Evolutionary conservation across 1,140 invertebrate species (phyloP), one percentile per base, ranked within the genome.

Genomic region (Archivesica marissinica): DNA sequence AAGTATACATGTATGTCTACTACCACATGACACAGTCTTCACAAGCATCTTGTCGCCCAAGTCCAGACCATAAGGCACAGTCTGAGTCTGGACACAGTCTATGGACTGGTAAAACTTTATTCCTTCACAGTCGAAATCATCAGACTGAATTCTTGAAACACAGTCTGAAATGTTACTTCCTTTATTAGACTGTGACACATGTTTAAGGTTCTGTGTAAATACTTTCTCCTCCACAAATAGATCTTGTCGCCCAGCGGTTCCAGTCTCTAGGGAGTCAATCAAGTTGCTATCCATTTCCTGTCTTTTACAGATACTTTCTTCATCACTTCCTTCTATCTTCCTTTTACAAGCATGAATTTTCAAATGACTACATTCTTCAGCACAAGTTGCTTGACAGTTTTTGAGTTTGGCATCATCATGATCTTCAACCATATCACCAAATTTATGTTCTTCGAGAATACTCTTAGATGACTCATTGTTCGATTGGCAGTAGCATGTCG

Each of bases 1-100:
- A 11, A 93, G 47, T 35, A 89, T 30, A 44, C 87, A 87, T 23
- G 92, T 90, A 86, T 93, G 93, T 66, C 93, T 89, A 23, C 92
- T 90, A 28, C 93, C 93, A 91, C 92, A 92, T 13, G 81, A 83
- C 7, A 90, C 89, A 23, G 86, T 56, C 30, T 33, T 77, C 20
- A 92, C 79, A 13, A 28, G 66, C 2, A 80, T 13, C 39, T 86
- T 75, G 35, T 89, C 89, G 23, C 47, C 44, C 39, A 90, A 52
- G 70, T 89, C 88, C 15, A 91, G 50, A 25, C 88, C 52, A 74
- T 59, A 78, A 20, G 91, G 91, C n/a, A 79, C 50, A 59, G 76
- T 35, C 61, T 88, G 88, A 17, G 90, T 23, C 20, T 88, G 87
- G 7, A 90, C 86, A 59, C 50, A n/a, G 4, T 87, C 87, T 28